These are phyloP conservation scores for Crepidodera aurea DNA, from an alignment of 2,888 invertebrate species.

Conservation along the genomic window DNA sequence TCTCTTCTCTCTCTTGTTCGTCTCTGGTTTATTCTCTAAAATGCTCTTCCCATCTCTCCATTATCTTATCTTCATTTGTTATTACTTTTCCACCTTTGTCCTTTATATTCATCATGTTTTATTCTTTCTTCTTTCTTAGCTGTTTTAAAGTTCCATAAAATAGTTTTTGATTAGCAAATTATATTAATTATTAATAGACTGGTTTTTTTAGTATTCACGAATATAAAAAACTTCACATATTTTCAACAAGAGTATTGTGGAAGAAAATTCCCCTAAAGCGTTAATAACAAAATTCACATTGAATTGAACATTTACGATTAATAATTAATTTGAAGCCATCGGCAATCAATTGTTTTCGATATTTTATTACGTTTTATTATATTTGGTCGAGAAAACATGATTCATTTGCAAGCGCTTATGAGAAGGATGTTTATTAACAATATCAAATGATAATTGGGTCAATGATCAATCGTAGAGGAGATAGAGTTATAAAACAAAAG, in stretches of 20 bases:
- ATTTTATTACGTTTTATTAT: background rate
- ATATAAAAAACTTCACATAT: background rate
- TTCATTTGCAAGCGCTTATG: constrained; percentile 39
- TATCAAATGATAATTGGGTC: constrained; percentile 41
- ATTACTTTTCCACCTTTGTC: too few relatives aligned
- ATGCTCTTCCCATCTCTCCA: too few relatives aligned
- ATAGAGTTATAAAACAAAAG: background rate
- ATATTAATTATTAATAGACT: too few relatives aligned
- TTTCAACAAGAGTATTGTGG: background rate
- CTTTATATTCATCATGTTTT: too few relatives aligned
- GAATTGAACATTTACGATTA: constrained; percentile 1
- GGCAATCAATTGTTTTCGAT: constrained; percentile 4
- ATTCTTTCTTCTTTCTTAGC: too few relatives aligned
- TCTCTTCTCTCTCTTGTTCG: too few relatives aligned
- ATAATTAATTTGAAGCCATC: constrained; percentile 1
- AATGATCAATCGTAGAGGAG: constrained; percentile 34
- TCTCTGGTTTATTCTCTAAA: too few relatives aligned
- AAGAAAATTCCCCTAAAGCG: background rate
- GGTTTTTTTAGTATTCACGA: too few relatives aligned
- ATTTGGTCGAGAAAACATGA: constrained; percentile 9
- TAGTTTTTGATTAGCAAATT: too few relatives aligned
- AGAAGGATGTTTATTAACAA: constrained; percentile 42
- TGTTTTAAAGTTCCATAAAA: too few relatives aligned
- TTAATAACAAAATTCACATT: background rate
- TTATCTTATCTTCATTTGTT: too few relatives aligned